Percentiles rank a stretch among this genome's conserved stretches.
Conservation (phyloP, 2,888 invertebrate species). For the Diabrotica balteata region DNA sequence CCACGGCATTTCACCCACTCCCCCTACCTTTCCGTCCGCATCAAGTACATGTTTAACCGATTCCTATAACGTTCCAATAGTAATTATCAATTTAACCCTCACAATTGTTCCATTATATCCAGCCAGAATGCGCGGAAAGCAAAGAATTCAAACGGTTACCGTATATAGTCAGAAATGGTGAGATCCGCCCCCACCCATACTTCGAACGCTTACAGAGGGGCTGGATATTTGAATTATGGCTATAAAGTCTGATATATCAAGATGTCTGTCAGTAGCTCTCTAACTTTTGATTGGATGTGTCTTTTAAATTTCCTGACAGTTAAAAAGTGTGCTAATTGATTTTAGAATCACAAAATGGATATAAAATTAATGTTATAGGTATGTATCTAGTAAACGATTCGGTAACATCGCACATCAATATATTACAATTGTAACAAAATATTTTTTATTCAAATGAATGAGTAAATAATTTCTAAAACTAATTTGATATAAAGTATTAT, state of each 20-base stretch:
- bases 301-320: no score
- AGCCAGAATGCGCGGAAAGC: constrained; percentile 38
- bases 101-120: constrained; percentile 34
- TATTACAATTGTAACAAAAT: no score
- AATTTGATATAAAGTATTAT: no score
- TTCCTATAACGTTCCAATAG: constrained; percentile 24
- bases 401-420: no score
- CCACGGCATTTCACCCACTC: background rate
- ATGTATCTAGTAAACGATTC: no score
- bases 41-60: constrained; percentile 13
- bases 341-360: no score
- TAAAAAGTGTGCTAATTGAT: no score
- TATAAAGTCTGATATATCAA: constrained; percentile 54
- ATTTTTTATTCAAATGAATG: no score
- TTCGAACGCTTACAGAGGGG: constrained; percentile 37
- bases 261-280: constrained; percentile 49
- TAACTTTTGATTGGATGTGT: constrained; percentile 40
- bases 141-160: constrained; percentile 38
- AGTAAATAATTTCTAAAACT: no score
- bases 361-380: no score
- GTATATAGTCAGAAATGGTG: constrained; percentile 19
- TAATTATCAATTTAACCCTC: constrained; percentile 39
- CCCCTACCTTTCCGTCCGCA: background rate
- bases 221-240: constrained; percentile 50
- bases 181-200: constrained; percentile 36